A percentile compares a stretch with the other conserved stretches of the same genome.
Evolutionary conservation across 2,113 vertebrate genomes (phyloP).

Genomic region (Cyanistes caeruleus): DNA sequence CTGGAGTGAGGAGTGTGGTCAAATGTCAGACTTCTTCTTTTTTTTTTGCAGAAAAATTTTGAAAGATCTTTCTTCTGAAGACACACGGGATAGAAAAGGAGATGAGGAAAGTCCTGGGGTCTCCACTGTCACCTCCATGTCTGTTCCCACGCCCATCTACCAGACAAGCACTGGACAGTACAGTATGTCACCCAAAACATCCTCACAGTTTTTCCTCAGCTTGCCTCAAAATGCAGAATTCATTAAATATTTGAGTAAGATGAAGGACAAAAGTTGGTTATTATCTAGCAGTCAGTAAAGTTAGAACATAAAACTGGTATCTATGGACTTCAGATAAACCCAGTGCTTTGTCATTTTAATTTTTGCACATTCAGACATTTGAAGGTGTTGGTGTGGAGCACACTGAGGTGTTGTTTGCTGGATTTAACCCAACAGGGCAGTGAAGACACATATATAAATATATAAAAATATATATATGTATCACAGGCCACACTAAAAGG

Average conservation of each 20-base stretch:
- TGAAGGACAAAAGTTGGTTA: background rate
- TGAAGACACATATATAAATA: background rate
- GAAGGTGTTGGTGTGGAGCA: background rate
- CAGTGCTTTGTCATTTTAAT: background rate
- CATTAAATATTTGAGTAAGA: background rate
- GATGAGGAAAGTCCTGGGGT: conserved; percentile 81
- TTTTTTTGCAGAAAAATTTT: conserved; percentile 84
- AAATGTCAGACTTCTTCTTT: background rate
- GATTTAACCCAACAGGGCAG: background rate
- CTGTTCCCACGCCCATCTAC: conserved; percentile 86
- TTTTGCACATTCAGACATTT: background rate
- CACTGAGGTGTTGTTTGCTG: background rate
- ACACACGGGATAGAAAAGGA: conserved; percentile 80
- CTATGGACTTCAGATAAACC: background rate
- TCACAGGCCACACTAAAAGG: too few relatives aligned
- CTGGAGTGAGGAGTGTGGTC: background rate
- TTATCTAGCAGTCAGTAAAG: too few relatives aligned
- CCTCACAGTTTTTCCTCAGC: background rate
- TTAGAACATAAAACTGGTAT: background rate
- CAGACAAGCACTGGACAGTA: conserved; percentile 93
- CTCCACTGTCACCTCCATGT: conserved; percentile 82
- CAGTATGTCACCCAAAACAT: conserved; percentile 74
- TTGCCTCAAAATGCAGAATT: background rate
- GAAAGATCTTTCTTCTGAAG: conserved; percentile 91
- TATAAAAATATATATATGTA: accelerated